Base-by-base conservation (phyloP, 1,140 invertebrate species). In the Linepithema humile region DNA sequence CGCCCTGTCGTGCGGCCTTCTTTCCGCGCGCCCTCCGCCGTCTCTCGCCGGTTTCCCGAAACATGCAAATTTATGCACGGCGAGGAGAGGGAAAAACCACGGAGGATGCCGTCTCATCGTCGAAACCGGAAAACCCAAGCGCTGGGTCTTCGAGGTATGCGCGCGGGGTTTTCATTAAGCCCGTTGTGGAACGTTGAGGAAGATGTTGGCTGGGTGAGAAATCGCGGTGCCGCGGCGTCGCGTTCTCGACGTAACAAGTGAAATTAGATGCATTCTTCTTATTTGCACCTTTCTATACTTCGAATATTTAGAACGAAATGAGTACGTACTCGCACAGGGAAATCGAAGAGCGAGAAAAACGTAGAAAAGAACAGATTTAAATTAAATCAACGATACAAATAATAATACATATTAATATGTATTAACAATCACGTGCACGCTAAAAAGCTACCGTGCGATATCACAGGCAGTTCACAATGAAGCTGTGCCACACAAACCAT, bases 11-110 rank as follows among this genome's bases (percentile, higher is more conserved):
- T 5, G 7, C 20, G 32, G 12, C 26, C 29, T 15, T 65, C 7
- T 0, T 20, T 20, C 0, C 17, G 17, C 23, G n/a, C 45, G 40
- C 29, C 43, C n/a, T 12, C 20, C 7, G 17, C 7, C 20, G 17
- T 10, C 7, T 83, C 59, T 87, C 84, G 83, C 84, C 80, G 75
- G 85, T 84, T 87, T 82, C 67, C 45, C 53, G 75, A 84, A 83
- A 83, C 40, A 90, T 89, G 89, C 82, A 90, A 89, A 90, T 88
- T 88, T 88, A 90, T 90, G 73, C 84, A 64, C 29, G 20, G 15
- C 50, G 17, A n/a, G 38, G 45, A 53, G 57, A 35, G 26, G 29
- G 17, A 60, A 50, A 15, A 64, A 43, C 29, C 23, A 40, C 10
- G 6, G 15, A 45, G 43, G 35, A 50, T 35, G 55, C 26, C 23